A percentile compares a stretch with the other conserved stretches of the same genome.
Evolutionary conservation across 2,888 invertebrate genomes (phyloP).

Genomic region (Amphimallon solstitiale): DNA sequence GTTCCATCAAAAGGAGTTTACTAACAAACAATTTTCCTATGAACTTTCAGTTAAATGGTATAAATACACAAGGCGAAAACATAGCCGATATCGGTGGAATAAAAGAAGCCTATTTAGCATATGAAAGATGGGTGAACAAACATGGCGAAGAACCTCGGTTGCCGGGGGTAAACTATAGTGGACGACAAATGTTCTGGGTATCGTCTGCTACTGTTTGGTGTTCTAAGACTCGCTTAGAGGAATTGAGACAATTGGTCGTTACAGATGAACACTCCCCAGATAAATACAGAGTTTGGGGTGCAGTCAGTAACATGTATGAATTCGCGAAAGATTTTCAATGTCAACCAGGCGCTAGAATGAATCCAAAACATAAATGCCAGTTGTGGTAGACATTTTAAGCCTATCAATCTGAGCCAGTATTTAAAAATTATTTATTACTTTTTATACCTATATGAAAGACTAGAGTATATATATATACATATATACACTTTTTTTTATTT

Average conservation of each 20-base stretch:
- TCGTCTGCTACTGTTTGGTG: constrained; percentile 73
- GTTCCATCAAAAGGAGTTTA: not conserved
- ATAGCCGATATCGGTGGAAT: constrained; percentile 96
- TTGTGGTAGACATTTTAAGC: constrained; percentile 66
- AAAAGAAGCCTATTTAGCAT: constrained; percentile 79
- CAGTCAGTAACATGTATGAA: constrained; percentile 69
- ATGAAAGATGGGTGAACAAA: constrained; percentile 56
- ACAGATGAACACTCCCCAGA: constrained; percentile 64
- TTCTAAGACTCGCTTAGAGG: constrained; percentile 59
- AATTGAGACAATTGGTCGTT: constrained; percentile 56
- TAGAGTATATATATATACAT: constrained; percentile 24
- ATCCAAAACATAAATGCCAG: constrained; percentile 70
- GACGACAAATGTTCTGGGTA: constrained; percentile 69
- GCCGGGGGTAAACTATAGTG: constrained; percentile 59
- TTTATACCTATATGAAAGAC: constrained; percentile 34
- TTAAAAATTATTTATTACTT: constrained; percentile 41
- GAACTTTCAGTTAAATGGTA: constrained; percentile 80
- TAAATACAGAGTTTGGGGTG: constrained; percentile 69
- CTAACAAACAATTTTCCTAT: constrained; percentile 1
- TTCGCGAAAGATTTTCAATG: constrained; percentile 73
- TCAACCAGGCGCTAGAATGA: constrained; percentile 69
- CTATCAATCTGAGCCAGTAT: constrained; percentile 38
- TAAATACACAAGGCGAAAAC: constrained; percentile 93
- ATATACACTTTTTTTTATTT: constrained; percentile 22
- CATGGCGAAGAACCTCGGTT: constrained; percentile 56